Base-by-base conservation (phyloP, 2,113 vertebrate genomes). In the Halichoeres trimaculatus region DNA sequence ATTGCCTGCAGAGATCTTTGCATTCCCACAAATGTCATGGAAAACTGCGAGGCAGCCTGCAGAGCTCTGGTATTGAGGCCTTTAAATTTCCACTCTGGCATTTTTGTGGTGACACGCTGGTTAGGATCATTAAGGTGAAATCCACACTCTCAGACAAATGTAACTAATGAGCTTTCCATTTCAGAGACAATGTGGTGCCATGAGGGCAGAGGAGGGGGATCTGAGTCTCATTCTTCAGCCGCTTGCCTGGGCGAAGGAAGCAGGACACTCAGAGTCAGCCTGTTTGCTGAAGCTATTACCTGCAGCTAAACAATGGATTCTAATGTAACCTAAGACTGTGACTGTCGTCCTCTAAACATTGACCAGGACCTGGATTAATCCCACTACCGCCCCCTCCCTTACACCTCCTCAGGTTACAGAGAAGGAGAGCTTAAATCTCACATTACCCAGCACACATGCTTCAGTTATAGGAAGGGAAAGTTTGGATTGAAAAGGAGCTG, bases 241-340 rank as follows among this genome's bases (percentile, higher is more conserved):
- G 24, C 52, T n/a, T 13, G 14, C 11, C 24, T 54, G 23, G 7
- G 12, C 16, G 17, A 16, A 23, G 53, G 41, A 68, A 71, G 65
- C 47, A 23, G 35, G 35, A 51, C 23, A 54, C 76, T 77, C 70
- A 59, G 78, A 80, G 24, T 81, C 64, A 61, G 63, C 63, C 57
- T 73, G 66, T 83, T 76, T 66, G 64, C 77, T 70, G 17, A 65
- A 58, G 50, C 74, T 71, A 71, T 54, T 22, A 67, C 38, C 70
- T 66, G 55, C 54, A 58, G 64, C 41, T 26, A 35, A 23, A 87
- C 86, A 87, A 84, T 56, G 40, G 64, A 45, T 17, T 35, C 70
- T 24, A 74, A 36, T 75, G 85, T 10, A 76, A 90, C 84, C 73
- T 54, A 76, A 91, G 23, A 69, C 69, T 23, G 19, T 59, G 72